phyloP scores from a whole-genome alignment of 2,113 vertebrate genomes.

The Toxotes jaculatrix region DNA sequence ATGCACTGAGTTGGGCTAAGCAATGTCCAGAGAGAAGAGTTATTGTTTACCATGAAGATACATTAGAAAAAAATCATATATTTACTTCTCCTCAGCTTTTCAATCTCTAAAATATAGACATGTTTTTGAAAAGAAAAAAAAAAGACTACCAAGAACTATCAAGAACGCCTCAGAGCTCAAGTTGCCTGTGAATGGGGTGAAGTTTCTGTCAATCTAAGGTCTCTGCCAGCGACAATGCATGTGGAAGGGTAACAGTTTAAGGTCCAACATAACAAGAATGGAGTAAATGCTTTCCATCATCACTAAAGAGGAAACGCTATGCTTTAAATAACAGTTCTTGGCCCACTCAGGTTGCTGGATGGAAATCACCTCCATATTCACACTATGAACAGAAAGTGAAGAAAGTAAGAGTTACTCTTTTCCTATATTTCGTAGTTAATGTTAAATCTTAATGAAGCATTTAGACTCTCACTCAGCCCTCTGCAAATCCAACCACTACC shows the following conservation, averaged over 20 bases:
- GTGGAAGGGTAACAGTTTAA: slow-evolving; percentile 68
- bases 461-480: slow-evolving; percentile 47
- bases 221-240: slow-evolving; percentile 39
- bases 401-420: slow-evolving; percentile 58
- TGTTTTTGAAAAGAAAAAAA: slow-evolving; percentile 18
- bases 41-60: slow-evolving; percentile 58
- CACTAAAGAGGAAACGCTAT: slow-evolving; percentile 69
- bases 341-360: slow-evolving; percentile 66
- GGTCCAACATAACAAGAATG: slow-evolving; percentile 60
- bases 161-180: slow-evolving; percentile 30
- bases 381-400: slow-evolving; percentile 58
- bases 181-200: slow-evolving; percentile 35
- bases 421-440: slow-evolving; percentile 72
- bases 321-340: slow-evolving; percentile 77
- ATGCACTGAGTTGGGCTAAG: slow-evolving; percentile 53
- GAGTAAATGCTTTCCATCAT: slow-evolving; percentile 56
- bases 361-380: slow-evolving; percentile 64
- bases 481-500: slow-evolving; percentile 58
- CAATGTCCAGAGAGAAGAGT: slow-evolving; percentile 45
- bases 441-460: slow-evolving; percentile 58
- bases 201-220: slow-evolving; percentile 30
- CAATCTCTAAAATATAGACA: slow-evolving; percentile 59
- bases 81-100: slow-evolving; percentile 52
- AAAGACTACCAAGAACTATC: slow-evolving; percentile 31
- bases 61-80: slow-evolving; percentile 75